Evolutionary conservation across 2,113 vertebrate genomes (phyloP), one percentile per base, ranked within the genome.

Genomic region (Oenanthe oenanthe): DNA sequence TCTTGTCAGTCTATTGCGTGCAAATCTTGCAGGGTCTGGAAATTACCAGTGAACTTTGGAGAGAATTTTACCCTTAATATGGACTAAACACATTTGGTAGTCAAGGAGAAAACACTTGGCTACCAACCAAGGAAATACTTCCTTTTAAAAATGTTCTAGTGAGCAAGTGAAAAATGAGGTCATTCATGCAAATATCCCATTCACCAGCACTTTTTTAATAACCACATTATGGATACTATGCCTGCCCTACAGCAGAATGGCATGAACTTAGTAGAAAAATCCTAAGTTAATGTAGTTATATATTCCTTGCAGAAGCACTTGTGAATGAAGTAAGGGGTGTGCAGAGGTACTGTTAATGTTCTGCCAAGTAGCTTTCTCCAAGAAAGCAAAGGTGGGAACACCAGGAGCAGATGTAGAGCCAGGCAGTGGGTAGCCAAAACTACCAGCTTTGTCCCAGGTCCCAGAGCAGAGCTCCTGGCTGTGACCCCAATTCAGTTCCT

Each of bases 81-180:
- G 88, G 68, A 75, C 88, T 72, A 90, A 96, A 93, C 68, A 81
- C 61, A 36, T 81, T 90, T 61, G 78, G 90, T 88, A 95, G 90
- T 95, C 79, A 95, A 96, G 72, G 92, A 85, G 88, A 93, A 94
- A 96, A 96, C 78, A 83, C 88, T 90, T 95, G 87, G 92, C 92
- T 96, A 94, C 57, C 42, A 79, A 94, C 88, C 92, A 94, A 96
- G 77, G 65, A 96, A 93, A 96, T 57, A 53, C 25, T 89, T 81
- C 84, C 85, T 92, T 91, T 78, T 8, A 60, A 95, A 94, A 68
- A 94, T 71, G 73, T 89, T 85, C 88, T 45, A 32, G 53, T 9
- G 43, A 71, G 40, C 89, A 66, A 93, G 21, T 71, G 53, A 60
- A 84, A 92, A 86, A 73, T 61, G 47, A 94, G 89, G 36, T 86